Percentiles rank a stretch among this genome's conserved stretches.
phyloP scores from a whole-genome alignment of 1,140 invertebrate species.

The Drosophila santomea region DNA sequence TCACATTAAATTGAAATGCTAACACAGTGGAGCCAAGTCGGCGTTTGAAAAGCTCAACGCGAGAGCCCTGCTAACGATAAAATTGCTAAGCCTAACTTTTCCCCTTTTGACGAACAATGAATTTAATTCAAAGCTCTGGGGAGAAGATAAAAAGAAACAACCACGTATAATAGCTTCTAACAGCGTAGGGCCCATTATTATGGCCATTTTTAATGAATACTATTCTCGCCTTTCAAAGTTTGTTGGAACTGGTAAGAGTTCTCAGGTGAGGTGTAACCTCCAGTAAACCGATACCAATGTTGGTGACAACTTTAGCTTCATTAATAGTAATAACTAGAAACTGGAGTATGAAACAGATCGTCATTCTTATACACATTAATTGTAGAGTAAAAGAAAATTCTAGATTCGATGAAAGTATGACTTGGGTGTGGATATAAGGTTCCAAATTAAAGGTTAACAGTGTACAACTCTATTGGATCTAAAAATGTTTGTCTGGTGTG shows the following conservation, averaged over 20 bases:
- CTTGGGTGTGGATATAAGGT: neutral
- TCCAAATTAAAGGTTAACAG: constrained; percentile 4
- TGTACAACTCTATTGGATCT: neutral
- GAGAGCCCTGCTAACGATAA: constrained; percentile 56
- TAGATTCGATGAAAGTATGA: neutral
- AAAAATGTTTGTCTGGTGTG: neutral
- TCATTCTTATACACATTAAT: constrained; percentile 9
- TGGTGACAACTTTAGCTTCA: constrained; percentile 16
- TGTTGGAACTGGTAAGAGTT: constrained; percentile 22
- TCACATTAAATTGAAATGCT: constrained; percentile 80
- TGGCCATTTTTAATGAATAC: constrained; percentile 76
- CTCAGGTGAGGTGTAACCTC: constrained; percentile 1
- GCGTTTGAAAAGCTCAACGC: constrained; percentile 46
- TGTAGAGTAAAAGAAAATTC: too few species aligned
- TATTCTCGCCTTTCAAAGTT: constrained; percentile 76
- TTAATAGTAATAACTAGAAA: neutral
- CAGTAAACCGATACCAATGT: constrained; percentile 10
- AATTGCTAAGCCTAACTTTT: constrained; percentile 60
- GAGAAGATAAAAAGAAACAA: constrained; percentile 10
- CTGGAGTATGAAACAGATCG: neutral
- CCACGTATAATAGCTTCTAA: constrained; percentile 23
- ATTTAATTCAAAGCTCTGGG: constrained; percentile 55
- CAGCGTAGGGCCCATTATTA: constrained; percentile 62
- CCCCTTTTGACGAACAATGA: constrained; percentile 62
- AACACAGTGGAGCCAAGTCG: constrained; percentile 45